These are phyloP conservation scores for Corythaixoides concolor DNA, from an alignment of 2,113 vertebrate genomes.

Conservation along the genomic window DNA sequence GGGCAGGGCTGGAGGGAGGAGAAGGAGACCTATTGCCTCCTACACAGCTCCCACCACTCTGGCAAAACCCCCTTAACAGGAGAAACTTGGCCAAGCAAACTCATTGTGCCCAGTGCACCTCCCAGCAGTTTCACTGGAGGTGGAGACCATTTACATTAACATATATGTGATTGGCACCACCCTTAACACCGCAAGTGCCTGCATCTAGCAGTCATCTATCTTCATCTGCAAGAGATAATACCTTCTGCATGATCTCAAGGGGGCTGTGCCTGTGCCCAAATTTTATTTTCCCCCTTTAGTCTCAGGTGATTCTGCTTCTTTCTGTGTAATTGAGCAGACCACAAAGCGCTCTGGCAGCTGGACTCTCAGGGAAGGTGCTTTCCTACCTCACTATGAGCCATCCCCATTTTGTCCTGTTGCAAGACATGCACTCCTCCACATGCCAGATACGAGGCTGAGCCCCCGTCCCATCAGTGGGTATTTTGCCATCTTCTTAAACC, in stretches of 20 bases:
- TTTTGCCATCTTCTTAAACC: neutral
- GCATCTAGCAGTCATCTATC: neutral
- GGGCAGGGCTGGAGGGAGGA: neutral
- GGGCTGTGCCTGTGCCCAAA: neutral
- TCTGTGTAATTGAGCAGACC: neutral
- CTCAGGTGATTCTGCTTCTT: neutral
- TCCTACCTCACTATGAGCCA: neutral
- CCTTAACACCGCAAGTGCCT: neutral
- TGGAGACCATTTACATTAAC: neutral
- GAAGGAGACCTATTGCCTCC: neutral
- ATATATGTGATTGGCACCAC: neutral
- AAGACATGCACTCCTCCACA: neutral
- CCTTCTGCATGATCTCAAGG: neutral
- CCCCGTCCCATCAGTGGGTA: neutral
- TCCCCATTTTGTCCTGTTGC: neutral
- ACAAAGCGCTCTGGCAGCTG: accelerated
- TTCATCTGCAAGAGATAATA: neutral
- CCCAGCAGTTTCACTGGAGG: neutral
- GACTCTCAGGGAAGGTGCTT: neutral
- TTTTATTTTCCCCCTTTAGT: neutral
- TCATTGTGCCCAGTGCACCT: neutral
- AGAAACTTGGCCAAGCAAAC: neutral
- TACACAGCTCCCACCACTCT: neutral
- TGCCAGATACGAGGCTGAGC: neutral
- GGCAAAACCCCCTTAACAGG: neutral